A percentile compares a stretch with the other conserved stretches of the same genome.
phyloP scores from a whole-genome alignment of 1,140 invertebrate genomes.

The Aplysia californica region DNA sequence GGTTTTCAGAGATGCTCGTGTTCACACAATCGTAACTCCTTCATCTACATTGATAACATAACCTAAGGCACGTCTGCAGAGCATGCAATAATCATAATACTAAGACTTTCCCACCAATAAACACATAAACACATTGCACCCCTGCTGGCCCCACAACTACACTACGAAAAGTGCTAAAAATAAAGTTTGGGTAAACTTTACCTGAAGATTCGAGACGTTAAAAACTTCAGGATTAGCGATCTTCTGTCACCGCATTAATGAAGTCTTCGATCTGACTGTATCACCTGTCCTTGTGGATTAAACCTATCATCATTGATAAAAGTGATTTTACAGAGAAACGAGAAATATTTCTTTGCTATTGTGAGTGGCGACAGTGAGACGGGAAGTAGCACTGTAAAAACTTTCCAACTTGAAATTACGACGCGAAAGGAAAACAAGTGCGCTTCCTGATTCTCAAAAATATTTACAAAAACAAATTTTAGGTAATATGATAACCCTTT shows the following conservation, averaged over 20 bases:
- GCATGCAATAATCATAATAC: too few relatives aligned
- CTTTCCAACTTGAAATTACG: slow-evolving; percentile 14
- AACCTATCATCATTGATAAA: neutral
- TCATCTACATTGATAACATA: too few relatives aligned
- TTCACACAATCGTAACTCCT: too few relatives aligned
- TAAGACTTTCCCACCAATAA: too few relatives aligned
- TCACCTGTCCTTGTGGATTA: neutral
- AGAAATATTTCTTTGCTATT: neutral
- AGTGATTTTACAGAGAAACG: neutral
- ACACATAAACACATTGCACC: too few relatives aligned
- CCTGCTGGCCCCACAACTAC: too few relatives aligned
- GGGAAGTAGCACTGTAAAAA: slow-evolving; percentile 25
- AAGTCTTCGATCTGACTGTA: neutral
- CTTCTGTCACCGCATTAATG: neutral
- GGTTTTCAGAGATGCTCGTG: too few relatives aligned
- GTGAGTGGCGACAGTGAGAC: slow-evolving; percentile 23
- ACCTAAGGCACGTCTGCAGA: too few relatives aligned
- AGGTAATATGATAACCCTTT: neutral
- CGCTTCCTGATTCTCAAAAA: neutral
- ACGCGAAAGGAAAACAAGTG: slow-evolving; percentile 25
- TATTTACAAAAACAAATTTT: neutral
- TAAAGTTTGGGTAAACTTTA: too few relatives aligned
- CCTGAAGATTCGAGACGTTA: neutral
- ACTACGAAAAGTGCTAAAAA: too few relatives aligned
- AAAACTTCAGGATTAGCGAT: neutral